Percentiles rank a stretch among this genome's conserved stretches.
Evolutionary conservation across 1,140 invertebrate species (phyloP).

Genomic region (Pseudobourletiella spinata): DNA sequence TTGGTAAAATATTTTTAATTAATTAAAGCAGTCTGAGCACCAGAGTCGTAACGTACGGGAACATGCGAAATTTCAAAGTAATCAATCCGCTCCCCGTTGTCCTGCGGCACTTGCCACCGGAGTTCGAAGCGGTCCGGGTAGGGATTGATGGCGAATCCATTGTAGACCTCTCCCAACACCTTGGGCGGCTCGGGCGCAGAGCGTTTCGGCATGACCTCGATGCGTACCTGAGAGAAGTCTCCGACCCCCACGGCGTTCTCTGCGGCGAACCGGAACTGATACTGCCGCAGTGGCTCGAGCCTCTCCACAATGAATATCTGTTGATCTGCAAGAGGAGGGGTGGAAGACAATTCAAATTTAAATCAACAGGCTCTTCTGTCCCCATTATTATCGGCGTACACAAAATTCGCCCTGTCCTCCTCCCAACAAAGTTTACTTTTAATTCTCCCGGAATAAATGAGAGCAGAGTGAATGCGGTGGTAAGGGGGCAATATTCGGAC

Average conservation of each 20-base stretch:
- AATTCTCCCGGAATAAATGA: no score
- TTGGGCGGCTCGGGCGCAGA: constrained; percentile 45
- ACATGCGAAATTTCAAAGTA: constrained; percentile 71
- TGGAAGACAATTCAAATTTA: not conserved
- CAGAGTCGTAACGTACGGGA: constrained; percentile 61
- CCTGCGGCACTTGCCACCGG: constrained; percentile 67
- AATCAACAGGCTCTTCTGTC: not conserved
- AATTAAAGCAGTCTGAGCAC: no score
- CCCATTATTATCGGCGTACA: not conserved
- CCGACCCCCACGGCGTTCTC: constrained; percentile 72
- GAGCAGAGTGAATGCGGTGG: no score
- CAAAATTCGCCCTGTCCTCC: no score
- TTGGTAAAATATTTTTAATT: no score
- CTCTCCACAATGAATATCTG: constrained; percentile 64
- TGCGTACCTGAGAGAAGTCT: constrained; percentile 51
- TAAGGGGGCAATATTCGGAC: no score
- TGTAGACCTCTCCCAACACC: constrained; percentile 41
- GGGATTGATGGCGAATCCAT: constrained; percentile 42
- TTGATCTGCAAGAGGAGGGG: constrained; percentile 22
- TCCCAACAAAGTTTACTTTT: no score
- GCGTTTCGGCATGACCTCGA: constrained; percentile 49
- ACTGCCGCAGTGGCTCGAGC: constrained; percentile 64
- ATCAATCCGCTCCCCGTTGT: constrained; percentile 82
- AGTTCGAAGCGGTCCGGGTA: constrained; percentile 60
- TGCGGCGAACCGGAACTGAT: constrained; percentile 75